phyloP scores from a whole-genome alignment of 2,113 vertebrate species.

The Gracilinanus agilis region DNA sequence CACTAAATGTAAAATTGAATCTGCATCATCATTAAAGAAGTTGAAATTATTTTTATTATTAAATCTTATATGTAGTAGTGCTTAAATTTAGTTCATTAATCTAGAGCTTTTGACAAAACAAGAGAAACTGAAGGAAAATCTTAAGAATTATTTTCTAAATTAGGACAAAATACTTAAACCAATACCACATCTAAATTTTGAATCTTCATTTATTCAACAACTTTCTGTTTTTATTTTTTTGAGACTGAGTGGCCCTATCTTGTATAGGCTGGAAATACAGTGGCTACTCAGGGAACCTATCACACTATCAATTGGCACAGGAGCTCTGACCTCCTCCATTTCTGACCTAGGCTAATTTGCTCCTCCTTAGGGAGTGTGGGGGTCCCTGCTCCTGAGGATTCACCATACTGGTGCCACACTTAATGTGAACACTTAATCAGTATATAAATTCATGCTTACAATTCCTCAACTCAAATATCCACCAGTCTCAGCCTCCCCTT shows the following conservation, averaged over 20 bases:
- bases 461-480: neutral
- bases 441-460: neutral
- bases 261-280: neutral
- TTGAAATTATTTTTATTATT: constrained; percentile 28
- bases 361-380: neutral
- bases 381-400: neutral
- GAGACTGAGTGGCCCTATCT: neutral
- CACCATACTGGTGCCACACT: neutral
- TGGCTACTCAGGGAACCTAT: neutral
- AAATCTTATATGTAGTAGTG: constrained; percentile 45
- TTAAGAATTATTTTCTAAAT: constrained; percentile 37
- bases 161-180: constrained; percentile 1
- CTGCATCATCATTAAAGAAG: constrained; percentile 34
- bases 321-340: neutral
- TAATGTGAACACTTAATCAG: neutral
- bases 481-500: neutral
- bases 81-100: constrained; percentile 59
- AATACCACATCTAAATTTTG: constrained; percentile 28
- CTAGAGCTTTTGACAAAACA: constrained; percentile 49
- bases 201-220: constrained; percentile 12
- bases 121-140: constrained; percentile 57
- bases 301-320: neutral
- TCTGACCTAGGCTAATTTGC: neutral
- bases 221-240: neutral
- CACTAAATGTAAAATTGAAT: constrained; percentile 69